These are phyloP conservation scores for Todus mexicanus DNA, from an alignment of 2,797 vertebrate species.

Conservation along the genomic window DNA sequence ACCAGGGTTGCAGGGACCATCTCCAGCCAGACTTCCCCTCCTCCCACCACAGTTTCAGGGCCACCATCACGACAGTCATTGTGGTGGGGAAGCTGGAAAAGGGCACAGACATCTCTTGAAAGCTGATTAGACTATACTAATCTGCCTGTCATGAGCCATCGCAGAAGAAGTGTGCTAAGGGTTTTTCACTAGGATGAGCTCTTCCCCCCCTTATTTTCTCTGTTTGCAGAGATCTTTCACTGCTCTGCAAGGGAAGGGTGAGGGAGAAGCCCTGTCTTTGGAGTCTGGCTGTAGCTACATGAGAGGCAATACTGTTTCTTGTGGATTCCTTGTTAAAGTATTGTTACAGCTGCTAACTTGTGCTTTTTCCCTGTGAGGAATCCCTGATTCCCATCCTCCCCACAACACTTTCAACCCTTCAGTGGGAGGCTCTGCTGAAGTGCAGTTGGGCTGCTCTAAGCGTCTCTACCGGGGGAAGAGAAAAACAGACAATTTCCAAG, in stretches of 20 bases:
- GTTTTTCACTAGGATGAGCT: neutral
- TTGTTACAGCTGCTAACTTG: neutral
- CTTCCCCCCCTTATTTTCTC: neutral
- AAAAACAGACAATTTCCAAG: conserved; percentile 35
- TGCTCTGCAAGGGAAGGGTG: neutral
- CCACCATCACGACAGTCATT: neutral
- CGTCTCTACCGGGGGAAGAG: neutral
- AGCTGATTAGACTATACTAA: neutral
- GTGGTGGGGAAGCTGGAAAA: neutral
- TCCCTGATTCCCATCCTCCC: neutral
- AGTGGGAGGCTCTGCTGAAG: neutral
- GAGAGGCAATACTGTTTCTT: neutral
- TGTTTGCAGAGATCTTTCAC: neutral
- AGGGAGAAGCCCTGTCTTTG: neutral
- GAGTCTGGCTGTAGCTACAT: neutral
- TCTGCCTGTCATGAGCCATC: neutral
- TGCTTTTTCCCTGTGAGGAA: neutral
- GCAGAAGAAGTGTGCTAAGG: neutral
- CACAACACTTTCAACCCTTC: neutral
- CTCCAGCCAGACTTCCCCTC: neutral
- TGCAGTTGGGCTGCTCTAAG: neutral
- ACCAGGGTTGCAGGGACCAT: neutral
- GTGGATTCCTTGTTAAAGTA: neutral
- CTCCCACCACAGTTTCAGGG: neutral
- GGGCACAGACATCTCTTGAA: neutral